Evolutionary conservation across 2,113 vertebrate genomes (phyloP), one percentile per base, ranked within the genome.

Genomic region (Neogale vison): DNA sequence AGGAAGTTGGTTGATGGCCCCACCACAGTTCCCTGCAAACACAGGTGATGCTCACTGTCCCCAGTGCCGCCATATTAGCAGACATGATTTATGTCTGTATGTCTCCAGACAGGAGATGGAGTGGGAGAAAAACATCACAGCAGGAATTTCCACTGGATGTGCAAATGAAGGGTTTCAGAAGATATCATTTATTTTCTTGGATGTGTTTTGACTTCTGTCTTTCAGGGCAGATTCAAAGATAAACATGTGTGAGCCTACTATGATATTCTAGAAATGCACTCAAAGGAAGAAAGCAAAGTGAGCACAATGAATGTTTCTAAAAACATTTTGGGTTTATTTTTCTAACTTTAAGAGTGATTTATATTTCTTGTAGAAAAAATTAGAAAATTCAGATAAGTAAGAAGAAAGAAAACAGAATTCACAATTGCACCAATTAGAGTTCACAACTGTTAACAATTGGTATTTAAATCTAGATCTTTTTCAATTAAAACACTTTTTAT

Each of bases 201-300:
- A 14, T 89, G 52, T 97, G 82, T 98, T 98, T 97, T 80, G 90
- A 91, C 65, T 88, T 95, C 88, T 96, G 96, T 95, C 96, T 96
- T 88, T 89, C 55, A 80, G 91, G 88, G 65, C 14, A 74, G 77
- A 96, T 74, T 88, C 47, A 83, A 65, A 89, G 77, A 88, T 96
- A 97, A 97, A 94, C 95, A 94, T 81, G n/a, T 85, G 34, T 52
- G 85, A 96, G 39, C 65, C 34, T 18, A 72, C 47, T 14, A 34
- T 52, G 34, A 71, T 86, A 47, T 72, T 55, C 6, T 14, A 34
- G 91, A 69, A 88, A 61, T 36, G 63, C 1, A 31, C 52, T 17
- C 2, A 17, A 50, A 69, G 36, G 71, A 31, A 80, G 57, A 76
- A 55, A 18, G 5, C 61, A 50, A 34, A 72, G 26, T 26, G 21